These are phyloP conservation scores for Dicaeum eximium DNA, from an alignment of 2,113 vertebrate genomes.

Conservation along the genomic window DNA sequence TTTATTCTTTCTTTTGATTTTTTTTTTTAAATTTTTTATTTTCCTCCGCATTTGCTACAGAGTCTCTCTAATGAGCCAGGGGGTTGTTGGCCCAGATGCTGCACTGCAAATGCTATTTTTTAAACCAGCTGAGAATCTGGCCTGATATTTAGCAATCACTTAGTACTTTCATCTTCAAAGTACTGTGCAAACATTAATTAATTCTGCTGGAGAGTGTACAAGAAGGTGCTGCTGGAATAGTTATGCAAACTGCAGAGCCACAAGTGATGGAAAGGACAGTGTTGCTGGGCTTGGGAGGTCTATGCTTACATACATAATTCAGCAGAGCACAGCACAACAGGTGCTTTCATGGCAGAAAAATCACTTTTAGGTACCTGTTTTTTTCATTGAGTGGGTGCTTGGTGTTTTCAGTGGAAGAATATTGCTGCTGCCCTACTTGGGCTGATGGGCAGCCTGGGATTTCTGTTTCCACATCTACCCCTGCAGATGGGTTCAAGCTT, in stretches of 20 bases:
- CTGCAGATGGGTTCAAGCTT: neutral
- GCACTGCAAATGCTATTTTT: neutral
- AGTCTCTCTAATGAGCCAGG: neutral
- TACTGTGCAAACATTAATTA: conserved; percentile 50
- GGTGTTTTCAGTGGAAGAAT: neutral
- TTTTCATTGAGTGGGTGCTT: neutral
- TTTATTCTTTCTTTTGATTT: neutral
- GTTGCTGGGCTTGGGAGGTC: neutral
- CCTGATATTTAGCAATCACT: conserved; percentile 16
- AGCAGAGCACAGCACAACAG: neutral
- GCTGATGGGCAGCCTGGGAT: neutral
- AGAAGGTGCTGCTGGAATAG: neutral
- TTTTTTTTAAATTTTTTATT: neutral
- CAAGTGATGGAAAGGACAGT: neutral
- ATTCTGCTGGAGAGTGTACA: neutral
- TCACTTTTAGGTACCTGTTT: neutral
- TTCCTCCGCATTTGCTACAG: neutral
- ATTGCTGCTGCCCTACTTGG: neutral
- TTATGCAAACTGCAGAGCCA: neutral
- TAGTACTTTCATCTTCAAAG: conserved; percentile 58
- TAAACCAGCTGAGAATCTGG: conserved; percentile 29
- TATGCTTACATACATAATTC: neutral
- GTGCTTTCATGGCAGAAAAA: neutral
- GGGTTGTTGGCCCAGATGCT: neutral
- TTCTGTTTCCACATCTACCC: neutral